Percentiles rank a stretch among this genome's conserved stretches.
Conservation (phyloP, 1,140 invertebrate species). For the Lepidurus packardi region DNA sequence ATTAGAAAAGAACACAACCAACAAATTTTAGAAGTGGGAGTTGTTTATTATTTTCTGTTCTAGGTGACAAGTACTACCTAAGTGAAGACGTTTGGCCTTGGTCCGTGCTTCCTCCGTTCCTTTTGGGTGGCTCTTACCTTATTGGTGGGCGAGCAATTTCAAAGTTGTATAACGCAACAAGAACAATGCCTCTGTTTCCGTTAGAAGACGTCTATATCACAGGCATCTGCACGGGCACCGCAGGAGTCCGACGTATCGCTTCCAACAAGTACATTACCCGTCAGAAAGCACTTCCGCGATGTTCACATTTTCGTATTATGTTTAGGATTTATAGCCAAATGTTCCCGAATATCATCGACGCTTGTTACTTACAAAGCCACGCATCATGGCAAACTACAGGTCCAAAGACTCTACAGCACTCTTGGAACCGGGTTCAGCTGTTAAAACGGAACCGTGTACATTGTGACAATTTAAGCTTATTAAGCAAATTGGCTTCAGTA, state of each 20-base stretch:
- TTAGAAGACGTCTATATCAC: constrained; percentile 33
- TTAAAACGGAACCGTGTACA: not conserved
- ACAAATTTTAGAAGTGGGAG: not conserved
- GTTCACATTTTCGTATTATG: not conserved
- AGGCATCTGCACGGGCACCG: constrained; percentile 29
- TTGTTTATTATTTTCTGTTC: not conserved
- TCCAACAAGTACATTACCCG: not conserved
- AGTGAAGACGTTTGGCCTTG: constrained; percentile 28
- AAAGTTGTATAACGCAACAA: constrained; percentile 9
- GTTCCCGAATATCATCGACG: constrained; percentile 19
- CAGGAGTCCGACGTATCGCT: constrained; percentile 5
- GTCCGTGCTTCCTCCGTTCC: constrained; percentile 26
- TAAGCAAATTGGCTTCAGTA: not conserved
- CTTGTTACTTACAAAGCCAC: not conserved
- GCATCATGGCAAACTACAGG: constrained; percentile 22
- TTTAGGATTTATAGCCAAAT: constrained; percentile 17
- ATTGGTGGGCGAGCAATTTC: constrained; percentile 31
- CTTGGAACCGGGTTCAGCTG: constrained; percentile 7
- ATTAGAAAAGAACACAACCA: not conserved
- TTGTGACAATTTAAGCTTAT: not conserved
- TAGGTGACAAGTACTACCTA: constrained; percentile 30
- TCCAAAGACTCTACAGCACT: not conserved
- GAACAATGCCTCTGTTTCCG: constrained; percentile 25
- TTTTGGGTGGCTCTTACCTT: constrained; percentile 31
- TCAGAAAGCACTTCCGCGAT: not conserved